Base-by-base conservation (phyloP, 2,888 invertebrate species). In the Dicranocentrus wangi region DNA sequence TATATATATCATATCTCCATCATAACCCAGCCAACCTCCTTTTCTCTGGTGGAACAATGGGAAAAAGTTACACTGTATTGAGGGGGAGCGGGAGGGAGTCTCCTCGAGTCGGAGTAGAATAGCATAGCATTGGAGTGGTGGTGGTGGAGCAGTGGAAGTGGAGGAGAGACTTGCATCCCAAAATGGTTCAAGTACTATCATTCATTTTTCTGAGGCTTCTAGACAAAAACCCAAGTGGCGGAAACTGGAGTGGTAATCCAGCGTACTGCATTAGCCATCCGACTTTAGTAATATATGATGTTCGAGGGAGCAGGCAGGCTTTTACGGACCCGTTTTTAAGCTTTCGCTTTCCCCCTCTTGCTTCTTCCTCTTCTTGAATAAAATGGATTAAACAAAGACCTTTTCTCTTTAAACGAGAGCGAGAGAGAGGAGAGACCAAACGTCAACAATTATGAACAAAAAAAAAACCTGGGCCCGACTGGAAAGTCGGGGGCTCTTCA, bases 191-290 rank as follows among this genome's bases (percentile, higher is more conserved):
- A 53, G 60, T n/a, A 27, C 47, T 47, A n/a, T 47, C 60, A 60
- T 32, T 32, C 60, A 60, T 60, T 60, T 32, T 28, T 47, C 28
- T 8, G n/a, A 60, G 60, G 8, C 32, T n/a, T 25, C 21, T 32
- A 3, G 23, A n/a, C 39, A 60, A 69, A 32, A 32, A 60, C 17
- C 51, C 47, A 72, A 72, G 61, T 21, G 51, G 61, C 47, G 71
- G 71, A 71, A 71, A 60, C 43, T 43, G 25, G 60, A 71, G 71
- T 71, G 60, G 60, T 60, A 72, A 61, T 72, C 61, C 32, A 61
- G 13, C 28, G 23, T 15, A 71, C 43, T 71, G 60, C 25, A 43
- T 71, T 72, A 27, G n/a, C 55, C 39, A 53, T n/a, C 55, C 27
- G 15, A n/a, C 27, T 21, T 53, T 28, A 3, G 13, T 17, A 21